Conservation (phyloP, 2,888 invertebrate species). For the Drosophila robusta region DNA sequence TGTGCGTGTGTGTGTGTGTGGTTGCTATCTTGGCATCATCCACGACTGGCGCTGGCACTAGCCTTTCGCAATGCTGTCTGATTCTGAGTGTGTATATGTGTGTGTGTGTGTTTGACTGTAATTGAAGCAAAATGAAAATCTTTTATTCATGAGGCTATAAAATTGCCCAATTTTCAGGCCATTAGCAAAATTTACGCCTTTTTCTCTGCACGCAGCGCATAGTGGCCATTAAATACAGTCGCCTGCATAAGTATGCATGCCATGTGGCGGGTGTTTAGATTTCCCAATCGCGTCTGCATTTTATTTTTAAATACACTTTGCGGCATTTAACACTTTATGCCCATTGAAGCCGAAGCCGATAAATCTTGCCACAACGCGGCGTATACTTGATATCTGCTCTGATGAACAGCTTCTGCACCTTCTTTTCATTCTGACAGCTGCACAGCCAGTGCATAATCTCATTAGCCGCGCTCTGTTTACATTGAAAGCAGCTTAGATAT, state of each 20-base stretch:
- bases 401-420: not conserved
- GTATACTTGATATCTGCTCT: conserved; percentile 61
- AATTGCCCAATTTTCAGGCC: conserved; percentile 85
- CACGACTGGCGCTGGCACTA: conserved; percentile 58
- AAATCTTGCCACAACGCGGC: conserved; percentile 45
- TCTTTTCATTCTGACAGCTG: conserved; percentile 41
- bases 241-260: conserved; percentile 77
- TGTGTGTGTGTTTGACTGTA: conserved; percentile 70
- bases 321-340: conserved; percentile 39
- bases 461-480: conserved; percentile 66
- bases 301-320: conserved; percentile 57
- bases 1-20: conserved; percentile 41
- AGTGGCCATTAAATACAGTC: conserved; percentile 78
- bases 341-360: conserved; percentile 26
- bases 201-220: conserved; percentile 77
- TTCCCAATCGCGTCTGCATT: conserved; percentile 59
- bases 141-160: conserved; percentile 85
- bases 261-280: conserved; percentile 67
- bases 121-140: conserved; percentile 82
- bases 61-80: conserved; percentile 38
- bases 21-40: conserved; percentile 73
- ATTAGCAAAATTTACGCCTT: conserved; percentile 85
- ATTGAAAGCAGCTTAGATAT: conserved; percentile 77
- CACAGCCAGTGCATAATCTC: conserved; percentile 63
- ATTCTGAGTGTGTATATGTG: conserved; percentile 22